phyloP scores from a whole-genome alignment of 2,113 vertebrate genomes.

The Corythoichthys intestinalis region DNA sequence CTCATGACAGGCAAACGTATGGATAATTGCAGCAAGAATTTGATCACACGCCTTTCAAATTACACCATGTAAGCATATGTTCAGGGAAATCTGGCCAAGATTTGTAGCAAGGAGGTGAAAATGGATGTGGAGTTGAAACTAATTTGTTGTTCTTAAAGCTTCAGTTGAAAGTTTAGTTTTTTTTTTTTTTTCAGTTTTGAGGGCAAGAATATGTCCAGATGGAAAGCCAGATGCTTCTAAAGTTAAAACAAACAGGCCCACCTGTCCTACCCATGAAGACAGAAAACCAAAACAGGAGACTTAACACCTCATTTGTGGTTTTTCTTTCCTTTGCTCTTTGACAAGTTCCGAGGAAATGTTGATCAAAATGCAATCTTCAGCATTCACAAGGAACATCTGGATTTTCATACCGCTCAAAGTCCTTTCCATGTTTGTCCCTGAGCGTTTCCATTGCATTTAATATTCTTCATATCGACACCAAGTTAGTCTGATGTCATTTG shows the following conservation, averaged over 20 bases:
- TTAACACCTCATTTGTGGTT: constrained; percentile 7
- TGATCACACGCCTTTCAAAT: neutral
- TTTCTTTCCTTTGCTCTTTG: constrained; percentile 15
- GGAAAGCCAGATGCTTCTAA: constrained; percentile 23
- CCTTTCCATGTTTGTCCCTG: constrained; percentile 7
- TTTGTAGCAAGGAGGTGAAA: neutral
- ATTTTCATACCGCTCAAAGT: neutral
- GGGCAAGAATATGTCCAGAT: constrained; percentile 13
- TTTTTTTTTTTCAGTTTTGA: neutral
- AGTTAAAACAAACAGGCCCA: constrained; percentile 49
- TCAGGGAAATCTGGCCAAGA: neutral
- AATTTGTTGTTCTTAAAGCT: neutral
- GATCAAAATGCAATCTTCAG: constrained; percentile 4
- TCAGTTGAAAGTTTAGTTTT: neutral
- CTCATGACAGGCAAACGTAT: neutral
- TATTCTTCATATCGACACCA: neutral
- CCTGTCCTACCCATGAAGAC: constrained; percentile 34
- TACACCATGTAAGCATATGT: neutral
- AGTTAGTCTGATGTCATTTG: neutral
- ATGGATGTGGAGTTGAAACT: neutral
- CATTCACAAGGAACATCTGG: constrained; percentile 39
- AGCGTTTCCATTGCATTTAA: neutral
- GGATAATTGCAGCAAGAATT: neutral
- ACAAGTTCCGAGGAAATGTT: constrained; percentile 24
- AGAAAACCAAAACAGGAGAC: constrained; percentile 11